Evolutionary conservation across 2,888 invertebrate species (phyloP).

Genomic region (Monopis laevigella): DNA sequence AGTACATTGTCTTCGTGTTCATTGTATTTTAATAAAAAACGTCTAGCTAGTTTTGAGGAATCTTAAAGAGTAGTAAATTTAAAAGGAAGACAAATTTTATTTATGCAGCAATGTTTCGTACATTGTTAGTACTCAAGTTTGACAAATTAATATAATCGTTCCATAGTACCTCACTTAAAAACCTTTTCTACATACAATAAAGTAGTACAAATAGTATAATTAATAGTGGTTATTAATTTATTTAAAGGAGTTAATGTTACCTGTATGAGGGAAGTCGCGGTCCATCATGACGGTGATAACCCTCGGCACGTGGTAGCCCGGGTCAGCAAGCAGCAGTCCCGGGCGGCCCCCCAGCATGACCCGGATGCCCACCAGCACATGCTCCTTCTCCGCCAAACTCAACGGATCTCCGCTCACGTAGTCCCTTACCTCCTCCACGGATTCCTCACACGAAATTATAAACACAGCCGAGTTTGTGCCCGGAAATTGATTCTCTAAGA

Average conservation of each 20-base stretch:
- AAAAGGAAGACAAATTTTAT: no score
- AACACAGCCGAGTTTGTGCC: conserved; percentile 69
- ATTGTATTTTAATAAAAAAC: no score
- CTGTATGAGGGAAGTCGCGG: conserved; percentile 85
- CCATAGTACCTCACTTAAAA: no score
- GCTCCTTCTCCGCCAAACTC: conserved; percentile 84
- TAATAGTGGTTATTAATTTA: no score
- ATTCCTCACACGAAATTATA: conserved; percentile 88
- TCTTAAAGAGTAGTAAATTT: no score
- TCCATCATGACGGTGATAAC: conserved; percentile 90
- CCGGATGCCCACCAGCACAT: conserved; percentile 82
- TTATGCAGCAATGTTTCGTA: no score
- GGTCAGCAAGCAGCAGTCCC: conserved; percentile 86
- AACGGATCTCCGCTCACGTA: conserved; percentile 65
- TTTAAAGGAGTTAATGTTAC: conserved; percentile 39
- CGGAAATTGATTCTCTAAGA: conserved; percentile 69
- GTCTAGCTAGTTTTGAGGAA: no score
- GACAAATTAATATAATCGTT: no score
- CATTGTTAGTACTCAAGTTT: no score
- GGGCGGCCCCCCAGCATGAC: conserved; percentile 76
- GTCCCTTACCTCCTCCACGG: conserved; percentile 66
- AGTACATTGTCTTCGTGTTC: no score
- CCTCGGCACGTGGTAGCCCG: conserved; percentile 89
- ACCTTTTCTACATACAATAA: no score
- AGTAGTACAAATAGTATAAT: no score